Conservation (phyloP, 2,797 vertebrate genomes). For the Pampus argenteus region DNA sequence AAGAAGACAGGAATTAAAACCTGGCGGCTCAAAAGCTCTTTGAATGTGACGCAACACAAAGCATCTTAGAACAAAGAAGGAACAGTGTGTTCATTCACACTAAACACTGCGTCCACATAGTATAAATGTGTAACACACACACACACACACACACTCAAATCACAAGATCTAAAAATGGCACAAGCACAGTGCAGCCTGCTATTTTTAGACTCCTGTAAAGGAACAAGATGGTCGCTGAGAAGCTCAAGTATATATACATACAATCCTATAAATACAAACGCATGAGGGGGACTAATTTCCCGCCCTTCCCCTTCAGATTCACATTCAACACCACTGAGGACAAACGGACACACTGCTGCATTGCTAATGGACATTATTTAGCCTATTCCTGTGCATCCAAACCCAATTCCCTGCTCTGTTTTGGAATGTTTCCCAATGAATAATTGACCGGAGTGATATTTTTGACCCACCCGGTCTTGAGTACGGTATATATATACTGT, state of each 20-base stretch:
- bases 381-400: slow-evolving; percentile 66
- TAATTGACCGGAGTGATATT: slow-evolving; percentile 81
- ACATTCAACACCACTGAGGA: slow-evolving; percentile 41
- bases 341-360: slow-evolving; percentile 59
- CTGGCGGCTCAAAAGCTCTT: background rate
- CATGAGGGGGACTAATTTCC: slow-evolving; percentile 49
- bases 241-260: slow-evolving; percentile 69
- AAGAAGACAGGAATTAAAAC: background rate
- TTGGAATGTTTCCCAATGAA: slow-evolving; percentile 83
- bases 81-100: slow-evolving; percentile 54
- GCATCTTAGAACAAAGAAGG: slow-evolving; percentile 30
- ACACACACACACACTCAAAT: too few relatives aligned
- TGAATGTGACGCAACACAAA: background rate
- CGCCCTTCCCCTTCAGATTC: slow-evolving; percentile 30
- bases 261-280: slow-evolving; percentile 69
- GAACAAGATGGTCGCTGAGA: slow-evolving; percentile 76
- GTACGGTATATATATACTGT: slow-evolving; percentile 80
- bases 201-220: slow-evolving; percentile 75
- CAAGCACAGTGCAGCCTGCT: slow-evolving; percentile 63
- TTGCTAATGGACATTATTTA: slow-evolving; percentile 64
- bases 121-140: slow-evolving; percentile 51
- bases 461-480: slow-evolving; percentile 75
- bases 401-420: slow-evolving; percentile 59
- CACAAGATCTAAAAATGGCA: slow-evolving; percentile 73
- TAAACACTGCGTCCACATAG: slow-evolving; percentile 34